Conservation (phyloP, 2,888 invertebrate species). For the Eupithecia subumbrata region DNA sequence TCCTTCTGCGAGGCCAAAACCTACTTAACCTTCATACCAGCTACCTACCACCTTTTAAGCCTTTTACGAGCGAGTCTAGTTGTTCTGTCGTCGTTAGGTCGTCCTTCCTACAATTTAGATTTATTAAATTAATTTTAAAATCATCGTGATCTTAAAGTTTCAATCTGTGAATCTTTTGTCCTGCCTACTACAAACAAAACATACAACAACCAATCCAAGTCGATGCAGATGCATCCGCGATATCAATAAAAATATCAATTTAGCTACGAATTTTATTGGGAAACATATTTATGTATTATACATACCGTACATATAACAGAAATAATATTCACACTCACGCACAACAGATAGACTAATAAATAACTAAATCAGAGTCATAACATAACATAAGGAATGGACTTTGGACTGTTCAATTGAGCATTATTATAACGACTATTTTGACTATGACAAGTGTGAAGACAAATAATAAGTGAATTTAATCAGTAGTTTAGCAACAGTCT, state of each 20-base stretch:
- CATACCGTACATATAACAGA: neutral
- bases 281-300: neutral
- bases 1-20: neutral
- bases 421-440: slow-evolving; percentile 17
- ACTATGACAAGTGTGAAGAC: neutral
- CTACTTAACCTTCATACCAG: neutral
- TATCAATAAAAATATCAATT: neutral
- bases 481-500: slow-evolving; percentile 22
- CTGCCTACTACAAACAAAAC: neutral
- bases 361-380: neutral
- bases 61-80: neutral
- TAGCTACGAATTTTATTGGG: neutral
- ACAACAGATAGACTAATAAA: neutral
- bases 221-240: neutral
- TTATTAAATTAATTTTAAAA: neutral
- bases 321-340: neutral
- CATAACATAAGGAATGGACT: slow-evolving; percentile 15
- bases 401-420: slow-evolving; percentile 7
- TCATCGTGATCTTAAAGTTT: neutral
- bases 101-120: neutral
- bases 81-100: neutral
- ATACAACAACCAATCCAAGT: neutral
- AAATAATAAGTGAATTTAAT: slow-evolving; percentile 6
- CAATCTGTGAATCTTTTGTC: neutral
- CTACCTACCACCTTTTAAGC: neutral